Percentiles rank a stretch among this genome's conserved stretches.
Conservation (phyloP, 2,888 invertebrate genomes). For the Eudemis profundana region DNA sequence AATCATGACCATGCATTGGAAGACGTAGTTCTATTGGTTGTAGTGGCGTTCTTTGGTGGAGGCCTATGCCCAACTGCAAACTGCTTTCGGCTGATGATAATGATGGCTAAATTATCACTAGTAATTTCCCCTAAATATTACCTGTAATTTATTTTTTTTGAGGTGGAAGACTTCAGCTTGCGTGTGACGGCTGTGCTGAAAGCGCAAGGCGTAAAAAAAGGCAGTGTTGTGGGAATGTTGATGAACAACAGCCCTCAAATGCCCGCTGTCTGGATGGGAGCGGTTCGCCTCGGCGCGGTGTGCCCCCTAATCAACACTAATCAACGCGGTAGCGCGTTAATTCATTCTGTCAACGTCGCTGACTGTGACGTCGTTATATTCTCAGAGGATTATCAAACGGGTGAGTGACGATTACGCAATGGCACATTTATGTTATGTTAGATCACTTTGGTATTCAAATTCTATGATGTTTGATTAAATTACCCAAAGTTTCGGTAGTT, state of each 20-base stretch:
- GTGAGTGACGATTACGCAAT: slow-evolving; percentile 67
- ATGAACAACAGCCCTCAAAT: slow-evolving; percentile 97
- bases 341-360: slow-evolving; percentile 95
- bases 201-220: slow-evolving; percentile 92
- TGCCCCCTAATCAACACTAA: slow-evolving; percentile 98
- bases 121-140: no score
- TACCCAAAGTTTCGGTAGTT: background rate
- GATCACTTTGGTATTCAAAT: no score
- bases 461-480: background rate
- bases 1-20: no score
- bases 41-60: no score
- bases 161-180: slow-evolving; percentile 95
- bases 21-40: no score
- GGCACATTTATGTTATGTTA: background rate
- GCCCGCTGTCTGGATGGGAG: slow-evolving; percentile 96
- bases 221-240: slow-evolving; percentile 94
- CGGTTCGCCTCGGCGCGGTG: slow-evolving; percentile 93
- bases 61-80: no score
- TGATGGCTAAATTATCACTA: no score
- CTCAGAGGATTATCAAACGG: slow-evolving; percentile 88
- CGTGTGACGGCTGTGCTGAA: slow-evolving; percentile 93
- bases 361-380: slow-evolving; percentile 94
- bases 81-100: no score
- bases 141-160: slow-evolving; percentile 51
- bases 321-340: slow-evolving; percentile 91